Conservation (phyloP, 2,113 vertebrate species). For the Petromus typicus region DNA sequence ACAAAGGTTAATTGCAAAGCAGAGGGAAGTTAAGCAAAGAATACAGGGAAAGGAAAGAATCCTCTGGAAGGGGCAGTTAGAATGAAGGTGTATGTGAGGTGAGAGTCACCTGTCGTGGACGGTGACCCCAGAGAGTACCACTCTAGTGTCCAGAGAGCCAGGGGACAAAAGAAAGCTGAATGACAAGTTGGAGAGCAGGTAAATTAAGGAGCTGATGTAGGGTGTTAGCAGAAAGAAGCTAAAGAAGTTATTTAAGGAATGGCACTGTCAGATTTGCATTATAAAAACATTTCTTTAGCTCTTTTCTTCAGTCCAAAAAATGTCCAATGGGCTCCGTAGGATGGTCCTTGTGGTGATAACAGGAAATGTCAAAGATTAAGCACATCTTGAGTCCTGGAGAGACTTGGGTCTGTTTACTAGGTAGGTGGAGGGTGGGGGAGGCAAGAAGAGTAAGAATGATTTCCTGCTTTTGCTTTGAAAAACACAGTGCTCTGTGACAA, state of each 20-base stretch:
- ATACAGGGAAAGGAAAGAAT: background rate
- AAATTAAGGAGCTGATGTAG: background rate
- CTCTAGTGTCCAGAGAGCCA: background rate
- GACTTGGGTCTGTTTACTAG: background rate
- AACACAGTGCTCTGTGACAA: background rate
- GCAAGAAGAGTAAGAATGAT: background rate
- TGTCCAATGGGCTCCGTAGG: background rate
- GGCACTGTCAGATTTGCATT: background rate
- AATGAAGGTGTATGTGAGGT: background rate
- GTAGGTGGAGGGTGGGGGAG: background rate
- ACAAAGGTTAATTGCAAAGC: background rate
- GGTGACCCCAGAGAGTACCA: background rate
- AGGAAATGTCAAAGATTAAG: background rate
- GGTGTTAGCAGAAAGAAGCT: background rate
- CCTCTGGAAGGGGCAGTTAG: background rate
- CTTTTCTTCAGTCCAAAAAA: background rate
- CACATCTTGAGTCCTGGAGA: background rate
- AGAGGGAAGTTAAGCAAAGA: background rate
- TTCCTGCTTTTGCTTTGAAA: background rate
- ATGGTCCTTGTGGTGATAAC: background rate
- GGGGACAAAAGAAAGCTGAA: rapidly evolving
- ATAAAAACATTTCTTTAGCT: background rate
- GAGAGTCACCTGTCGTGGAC: background rate
- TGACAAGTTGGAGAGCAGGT: background rate
- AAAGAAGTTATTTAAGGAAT: background rate